These are phyloP conservation scores for Parasteatoda lunata DNA, from an alignment of 2,888 invertebrate genomes.

Conservation along the genomic window DNA sequence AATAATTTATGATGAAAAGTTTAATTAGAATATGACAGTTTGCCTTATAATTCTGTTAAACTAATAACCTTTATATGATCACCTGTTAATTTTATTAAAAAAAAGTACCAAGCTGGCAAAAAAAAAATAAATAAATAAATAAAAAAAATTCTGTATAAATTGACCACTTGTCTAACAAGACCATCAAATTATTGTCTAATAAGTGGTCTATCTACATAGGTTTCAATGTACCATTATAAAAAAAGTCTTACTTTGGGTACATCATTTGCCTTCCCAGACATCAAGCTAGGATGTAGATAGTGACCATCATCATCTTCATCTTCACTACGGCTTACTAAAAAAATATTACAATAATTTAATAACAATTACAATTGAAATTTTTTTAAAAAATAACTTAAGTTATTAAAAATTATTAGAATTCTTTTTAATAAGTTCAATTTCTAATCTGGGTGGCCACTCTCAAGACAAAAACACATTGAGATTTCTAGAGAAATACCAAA, in stretches of 20 bases:
- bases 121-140: not conserved
- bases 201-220: not conserved
- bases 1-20: too few species aligned
- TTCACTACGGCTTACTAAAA: conserved; percentile 74
- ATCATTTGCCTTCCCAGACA: conserved; percentile 69
- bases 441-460: too few species aligned
- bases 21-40: too few species aligned
- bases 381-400: not conserved
- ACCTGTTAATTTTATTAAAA: too few species aligned
- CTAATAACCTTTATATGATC: too few species aligned
- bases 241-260: conserved; percentile 70
- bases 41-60: too few species aligned
- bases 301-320: conserved; percentile 77
- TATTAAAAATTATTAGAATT: too few species aligned
- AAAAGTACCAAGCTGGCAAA: not conserved
- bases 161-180: not conserved
- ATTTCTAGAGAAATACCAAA: too few species aligned
- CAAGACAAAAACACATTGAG: too few species aligned
- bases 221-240: not conserved
- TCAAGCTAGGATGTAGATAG: conserved; percentile 89
- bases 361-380: not conserved
- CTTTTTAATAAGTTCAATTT: too few species aligned
- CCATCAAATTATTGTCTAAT: not conserved
- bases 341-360: not conserved
- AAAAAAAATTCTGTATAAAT: not conserved